A percentile compares a stretch with the other conserved stretches of the same genome.
phyloP scores from a whole-genome alignment of 2,113 vertebrate species.

The Vireo altiloquus region DNA sequence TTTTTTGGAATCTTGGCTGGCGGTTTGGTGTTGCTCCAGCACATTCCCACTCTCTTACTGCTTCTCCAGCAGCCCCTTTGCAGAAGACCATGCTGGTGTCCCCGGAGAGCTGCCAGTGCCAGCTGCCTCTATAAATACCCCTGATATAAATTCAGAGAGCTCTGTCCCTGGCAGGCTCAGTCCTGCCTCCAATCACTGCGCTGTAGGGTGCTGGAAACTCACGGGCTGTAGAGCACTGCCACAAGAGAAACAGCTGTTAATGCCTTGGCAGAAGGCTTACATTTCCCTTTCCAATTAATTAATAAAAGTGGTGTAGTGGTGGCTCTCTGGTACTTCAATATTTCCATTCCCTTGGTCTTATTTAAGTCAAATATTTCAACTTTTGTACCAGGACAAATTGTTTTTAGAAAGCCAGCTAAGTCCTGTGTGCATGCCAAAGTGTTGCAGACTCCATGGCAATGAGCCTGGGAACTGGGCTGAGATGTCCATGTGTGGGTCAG shows the following conservation, averaged over 20 bases:
- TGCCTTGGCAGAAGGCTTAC: neutral
- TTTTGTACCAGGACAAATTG: neutral
- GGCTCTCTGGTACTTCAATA: neutral
- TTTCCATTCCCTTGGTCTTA: neutral
- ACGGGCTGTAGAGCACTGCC: neutral
- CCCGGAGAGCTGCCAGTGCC: neutral
- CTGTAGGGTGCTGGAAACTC: neutral
- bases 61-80: neutral
- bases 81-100: neutral
- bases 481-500: neutral
- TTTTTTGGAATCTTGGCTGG: neutral
- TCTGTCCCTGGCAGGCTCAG: neutral
- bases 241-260: neutral
- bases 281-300: neutral
- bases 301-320: neutral
- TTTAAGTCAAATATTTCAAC: neutral
- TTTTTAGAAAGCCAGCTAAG: neutral
- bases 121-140: conserved; percentile 34
- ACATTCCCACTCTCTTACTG: neutral
- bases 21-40: neutral
- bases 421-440: accelerated
- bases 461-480: neutral
- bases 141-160: neutral
- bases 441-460: accelerated
- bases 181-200: neutral